phyloP scores from a whole-genome alignment of 1,140 invertebrate species.

The Mizuhopecten yessoensis region DNA sequence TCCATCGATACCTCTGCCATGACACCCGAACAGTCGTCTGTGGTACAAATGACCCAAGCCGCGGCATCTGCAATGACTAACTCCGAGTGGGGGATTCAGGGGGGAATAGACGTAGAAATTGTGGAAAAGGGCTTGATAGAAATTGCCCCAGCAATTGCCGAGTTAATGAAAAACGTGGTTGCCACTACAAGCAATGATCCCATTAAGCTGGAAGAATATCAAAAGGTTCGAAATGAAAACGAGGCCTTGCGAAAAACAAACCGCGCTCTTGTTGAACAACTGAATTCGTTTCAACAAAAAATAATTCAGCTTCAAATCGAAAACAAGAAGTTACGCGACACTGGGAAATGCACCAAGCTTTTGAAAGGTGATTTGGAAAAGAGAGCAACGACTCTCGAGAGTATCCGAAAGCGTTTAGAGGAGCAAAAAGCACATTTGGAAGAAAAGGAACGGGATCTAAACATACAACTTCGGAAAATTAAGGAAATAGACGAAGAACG shows the following conservation, averaged over 20 bases:
- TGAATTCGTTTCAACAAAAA: conserved; percentile 62
- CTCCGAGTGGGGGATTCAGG: background rate
- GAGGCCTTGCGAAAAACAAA: conserved; percentile 59
- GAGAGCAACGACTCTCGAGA: conserved; percentile 48
- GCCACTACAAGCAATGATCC: background rate
- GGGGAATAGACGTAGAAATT: background rate
- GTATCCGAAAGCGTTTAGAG: conserved; percentile 52
- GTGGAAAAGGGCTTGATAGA: conserved; percentile 12
- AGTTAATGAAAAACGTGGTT: background rate
- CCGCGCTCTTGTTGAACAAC: conserved; percentile 57
- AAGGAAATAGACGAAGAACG: conserved; percentile 61
- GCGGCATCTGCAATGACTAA: background rate
- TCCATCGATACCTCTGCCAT: background rate
- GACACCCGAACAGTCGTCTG: background rate
- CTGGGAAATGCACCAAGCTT: conserved; percentile 43
- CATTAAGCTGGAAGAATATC: conserved; percentile 43
- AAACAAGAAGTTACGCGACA: conserved; percentile 61
- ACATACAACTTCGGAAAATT: conserved; percentile 56
- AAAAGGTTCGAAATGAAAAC: conserved; percentile 60
- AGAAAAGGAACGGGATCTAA: conserved; percentile 59
- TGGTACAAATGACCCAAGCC: background rate
- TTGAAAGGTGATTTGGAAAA: conserved; percentile 53
- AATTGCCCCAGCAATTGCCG: background rate
- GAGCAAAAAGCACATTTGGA: conserved; percentile 54
- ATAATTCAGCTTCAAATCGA: conserved; percentile 63